These are phyloP conservation scores for Heliconius nattereri DNA, from an alignment of 1,140 invertebrate species.

Conservation along the genomic window DNA sequence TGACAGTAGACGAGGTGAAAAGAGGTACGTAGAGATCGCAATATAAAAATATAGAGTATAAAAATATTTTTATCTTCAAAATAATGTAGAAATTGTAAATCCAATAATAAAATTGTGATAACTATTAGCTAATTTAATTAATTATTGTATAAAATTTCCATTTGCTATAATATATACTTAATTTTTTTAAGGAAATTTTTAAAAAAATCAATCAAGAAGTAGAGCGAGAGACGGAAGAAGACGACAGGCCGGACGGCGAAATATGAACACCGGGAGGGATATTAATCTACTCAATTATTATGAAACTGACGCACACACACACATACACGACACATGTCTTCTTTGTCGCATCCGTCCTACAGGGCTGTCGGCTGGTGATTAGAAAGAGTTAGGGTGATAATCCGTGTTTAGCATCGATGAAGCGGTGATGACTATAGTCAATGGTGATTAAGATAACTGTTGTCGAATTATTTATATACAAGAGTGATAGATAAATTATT, in stretches of 20 bases:
- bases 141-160: no score
- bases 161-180: no score
- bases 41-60: no score
- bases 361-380: constrained; percentile 54
- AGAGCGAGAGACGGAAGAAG: constrained; percentile 38
- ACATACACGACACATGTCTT: constrained; percentile 54
- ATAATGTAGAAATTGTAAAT: no score
- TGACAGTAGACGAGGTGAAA: no score
- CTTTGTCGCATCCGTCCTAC: constrained; percentile 63
- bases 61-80: no score
- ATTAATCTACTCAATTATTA: constrained; percentile 79
- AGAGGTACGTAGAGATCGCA: no score
- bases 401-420: background rate
- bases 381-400: constrained; percentile 19
- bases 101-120: no score
- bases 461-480: background rate
- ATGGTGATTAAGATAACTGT: background rate
- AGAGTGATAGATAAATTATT: background rate
- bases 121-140: no score
- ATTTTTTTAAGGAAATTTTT: background rate
- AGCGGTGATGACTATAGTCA: background rate
- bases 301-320: constrained; percentile 68
- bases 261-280: constrained; percentile 72
- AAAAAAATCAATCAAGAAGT: background rate
- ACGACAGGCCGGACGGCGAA: constrained; percentile 61